phyloP scores from a whole-genome alignment of 1,140 invertebrate species.

The Achatina immaculata region DNA sequence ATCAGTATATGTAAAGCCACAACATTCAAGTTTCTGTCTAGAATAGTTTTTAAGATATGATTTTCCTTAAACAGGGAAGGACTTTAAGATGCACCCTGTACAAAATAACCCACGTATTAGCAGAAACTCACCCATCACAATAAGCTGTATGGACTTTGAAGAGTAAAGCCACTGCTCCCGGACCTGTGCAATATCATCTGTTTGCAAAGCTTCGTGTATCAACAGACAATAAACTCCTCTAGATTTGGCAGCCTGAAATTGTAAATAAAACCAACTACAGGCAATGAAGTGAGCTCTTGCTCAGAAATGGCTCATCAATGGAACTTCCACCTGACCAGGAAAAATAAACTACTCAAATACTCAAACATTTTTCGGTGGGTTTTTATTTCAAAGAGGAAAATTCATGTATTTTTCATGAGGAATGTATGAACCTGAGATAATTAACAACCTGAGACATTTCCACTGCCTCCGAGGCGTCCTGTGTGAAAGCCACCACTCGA shows the following conservation, averaged over 20 bases:
- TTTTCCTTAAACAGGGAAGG: too few species aligned
- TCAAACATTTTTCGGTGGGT: too few species aligned
- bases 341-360: too few species aligned
- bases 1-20: too few species aligned
- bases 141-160: background rate
- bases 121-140: constrained; percentile 35
- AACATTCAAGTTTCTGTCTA: too few species aligned
- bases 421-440: too few species aligned
- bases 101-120: too few species aligned
- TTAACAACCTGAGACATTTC: constrained; percentile 35
- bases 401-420: too few species aligned
- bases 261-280: background rate
- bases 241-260: constrained; percentile 22
- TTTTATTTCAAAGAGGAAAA: too few species aligned
- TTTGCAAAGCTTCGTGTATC: constrained; percentile 9
- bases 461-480: constrained; percentile 7
- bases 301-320: background rate
- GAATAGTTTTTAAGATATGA: too few species aligned
- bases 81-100: too few species aligned
- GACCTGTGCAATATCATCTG: background rate
- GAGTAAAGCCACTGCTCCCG: constrained; percentile 23
- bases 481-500: constrained; percentile 20
- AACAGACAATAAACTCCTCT: constrained; percentile 23
- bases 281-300: too few species aligned
- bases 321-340: background rate